Base-by-base conservation (phyloP, 2,888 invertebrate genomes). In the Priocnemis perturbator region DNA sequence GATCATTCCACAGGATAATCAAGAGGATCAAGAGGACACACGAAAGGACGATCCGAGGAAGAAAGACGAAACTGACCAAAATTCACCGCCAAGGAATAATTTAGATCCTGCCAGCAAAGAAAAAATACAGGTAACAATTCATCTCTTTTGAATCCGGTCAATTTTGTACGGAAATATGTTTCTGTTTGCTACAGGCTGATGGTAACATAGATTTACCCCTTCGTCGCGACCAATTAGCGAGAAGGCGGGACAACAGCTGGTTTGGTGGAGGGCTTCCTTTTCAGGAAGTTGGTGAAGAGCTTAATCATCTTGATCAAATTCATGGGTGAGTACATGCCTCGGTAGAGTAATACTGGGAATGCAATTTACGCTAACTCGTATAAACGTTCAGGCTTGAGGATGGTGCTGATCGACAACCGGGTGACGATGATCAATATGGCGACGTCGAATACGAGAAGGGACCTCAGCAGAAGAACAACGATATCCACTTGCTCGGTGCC, bases 221-320 rank as follows among this genome's bases (percentile, higher is more conserved):
- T 9, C 73, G 77, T 3, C 86, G 77, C 0, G 84, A 85, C 21
- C 83, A 81, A 26, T 67, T 78, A 17, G 65, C 77, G 3, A 81
- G 79, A 0, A 76, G 70, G 47, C 71, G 74, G 5, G 73, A 21
- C 14, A 81, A 81, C 2, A 67, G 70, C 53, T 83, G 83, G 85
- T 76, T 82, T 60, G 80, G 81, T 58, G 82, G 81, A 15, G 74
- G 78, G 53, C 80, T 81, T 3, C 87, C 88, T 9, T 81, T 88
- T 44, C 89, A 89, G 53, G 89, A 89, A 72, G 79, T 89, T 50
- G 89, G 89, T 1, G 89, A 89, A 9, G 87, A 86, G 61, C 81
- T 81, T 2, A 87, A 87, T 79, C 83, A 86, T 55, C 74, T 84
- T 17, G 86, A 80, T n/a, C 15, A 19, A 1, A 11, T 50, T 50